A percentile compares a stretch with the other conserved stretches of the same genome.
Conservation (phyloP, 2,888 invertebrate species). For the Apamea crenata region DNA sequence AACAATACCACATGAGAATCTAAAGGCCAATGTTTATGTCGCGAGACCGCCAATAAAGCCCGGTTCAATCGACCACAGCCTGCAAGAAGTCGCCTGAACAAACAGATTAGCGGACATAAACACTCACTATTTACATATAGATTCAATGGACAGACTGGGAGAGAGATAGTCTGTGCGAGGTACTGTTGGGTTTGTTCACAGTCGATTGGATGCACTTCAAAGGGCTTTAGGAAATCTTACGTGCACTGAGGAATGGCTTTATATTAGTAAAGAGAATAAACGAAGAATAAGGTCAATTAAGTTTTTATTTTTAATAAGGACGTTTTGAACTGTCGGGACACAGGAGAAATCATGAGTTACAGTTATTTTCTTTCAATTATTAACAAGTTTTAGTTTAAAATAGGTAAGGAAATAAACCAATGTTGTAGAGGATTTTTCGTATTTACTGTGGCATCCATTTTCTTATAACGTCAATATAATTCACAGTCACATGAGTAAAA, state of each 20-base stretch:
- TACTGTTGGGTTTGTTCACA: neutral
- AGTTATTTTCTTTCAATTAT: neutral
- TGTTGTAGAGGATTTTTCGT: neutral
- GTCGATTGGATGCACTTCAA: constrained; percentile 22
- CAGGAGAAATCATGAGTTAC: neutral
- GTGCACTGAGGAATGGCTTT: neutral
- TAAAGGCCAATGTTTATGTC: constrained; percentile 16
- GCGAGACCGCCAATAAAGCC: constrained; percentile 28
- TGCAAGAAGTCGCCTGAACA: constrained; percentile 29
- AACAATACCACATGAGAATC: neutral
- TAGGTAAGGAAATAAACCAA: neutral
- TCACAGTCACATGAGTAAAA: neutral
- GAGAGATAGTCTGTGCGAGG: neutral
- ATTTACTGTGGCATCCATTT: neutral
- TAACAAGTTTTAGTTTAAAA: neutral
- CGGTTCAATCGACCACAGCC: constrained; percentile 7
- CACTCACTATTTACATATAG: constrained; percentile 42
- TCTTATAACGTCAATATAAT: neutral
- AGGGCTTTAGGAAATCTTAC: neutral
- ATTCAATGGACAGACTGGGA: constrained; percentile 18
- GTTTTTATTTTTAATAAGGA: neutral
- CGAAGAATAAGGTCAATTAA: neutral
- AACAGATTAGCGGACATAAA: constrained; percentile 53
- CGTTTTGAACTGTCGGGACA: neutral
- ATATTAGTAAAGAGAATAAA: neutral